Base-by-base conservation (phyloP, 2,797 vertebrate genomes). In the Crocidura indochinensis region DNA sequence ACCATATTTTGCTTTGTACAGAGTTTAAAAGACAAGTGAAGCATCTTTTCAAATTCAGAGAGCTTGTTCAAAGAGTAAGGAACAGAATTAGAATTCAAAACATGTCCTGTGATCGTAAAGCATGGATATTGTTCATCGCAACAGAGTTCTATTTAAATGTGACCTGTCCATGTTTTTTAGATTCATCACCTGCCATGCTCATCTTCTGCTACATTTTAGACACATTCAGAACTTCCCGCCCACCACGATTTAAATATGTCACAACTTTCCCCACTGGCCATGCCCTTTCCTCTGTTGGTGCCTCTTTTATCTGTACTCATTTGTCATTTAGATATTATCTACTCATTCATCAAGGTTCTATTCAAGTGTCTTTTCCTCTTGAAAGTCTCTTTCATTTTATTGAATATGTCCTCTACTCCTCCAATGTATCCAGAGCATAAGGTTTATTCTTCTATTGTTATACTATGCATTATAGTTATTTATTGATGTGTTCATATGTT, bases 41-140 rank as follows among this genome's bases (percentile, higher is more conserved):
- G 11, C 73, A 31, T n/a, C 17, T 88, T 94, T 80, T 8, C 3
- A 77, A 77, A 46, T 88, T 94, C 47, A 83, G 88, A 69, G 24
- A 56, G 47, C 51, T 62, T 12, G 24, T 78, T 38, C 38, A 38
- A 38, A 38, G 38, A 38, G 1, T 69, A 65, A 46, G 51, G 22
- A 46, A 71, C 7, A 84, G 29, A 94, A 84, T 8, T 51, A 65
- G 49, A 91, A 92, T 77, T 65, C 11, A 88, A 6, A 88, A 29
- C 17, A 71, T 79, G 8, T 27, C 8, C 10, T 88, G 0, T 73
- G 64, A 73, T 19, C 72, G 1, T 6, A 80, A 53, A 74, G 10
- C n/a, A 26, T 29, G 80, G 27, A 8, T 7, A 71, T 87, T 84
- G 92, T 31, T 68, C 9, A 1, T 87, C 67, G 46, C 2, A 60